phyloP scores from a whole-genome alignment of 2,113 vertebrate genomes.

The Microcebus tavaratra region DNA sequence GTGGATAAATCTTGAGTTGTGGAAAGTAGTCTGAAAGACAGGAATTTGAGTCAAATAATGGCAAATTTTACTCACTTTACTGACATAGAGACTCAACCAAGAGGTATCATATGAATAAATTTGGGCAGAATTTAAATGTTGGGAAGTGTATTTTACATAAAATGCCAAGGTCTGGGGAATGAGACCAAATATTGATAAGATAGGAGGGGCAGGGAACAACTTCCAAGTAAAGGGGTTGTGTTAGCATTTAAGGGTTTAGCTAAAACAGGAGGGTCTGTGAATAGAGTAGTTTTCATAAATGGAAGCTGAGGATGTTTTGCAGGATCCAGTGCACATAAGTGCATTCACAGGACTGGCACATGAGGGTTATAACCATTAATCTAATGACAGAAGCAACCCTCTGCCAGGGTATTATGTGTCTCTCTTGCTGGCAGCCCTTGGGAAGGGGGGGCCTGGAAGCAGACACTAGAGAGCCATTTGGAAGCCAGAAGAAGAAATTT shows the following conservation, averaged over 20 bases:
- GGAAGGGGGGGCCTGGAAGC: not conserved
- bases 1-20: not conserved
- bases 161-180: not conserved
- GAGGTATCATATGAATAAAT: not conserved
- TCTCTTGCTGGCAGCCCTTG: not conserved
- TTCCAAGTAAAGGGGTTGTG: not conserved
- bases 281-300: constrained; percentile 6
- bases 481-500: not conserved
- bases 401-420: not conserved
- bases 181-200: not conserved
- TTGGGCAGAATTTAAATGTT: not conserved
- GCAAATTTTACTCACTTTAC: not conserved
- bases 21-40: not conserved
- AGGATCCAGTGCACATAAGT: not conserved
- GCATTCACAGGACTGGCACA: not conserved
- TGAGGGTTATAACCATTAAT: not conserved
- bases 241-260: not conserved
- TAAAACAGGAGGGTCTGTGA: not conserved
- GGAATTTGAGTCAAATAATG: not conserved
- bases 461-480: not conserved
- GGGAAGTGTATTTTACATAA: not conserved
- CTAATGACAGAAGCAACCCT: not conserved
- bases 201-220: not conserved
- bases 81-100: not conserved
- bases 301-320: not conserved